Conservation (phyloP, 2,888 invertebrate genomes). For the Scrobipalpa costella region DNA sequence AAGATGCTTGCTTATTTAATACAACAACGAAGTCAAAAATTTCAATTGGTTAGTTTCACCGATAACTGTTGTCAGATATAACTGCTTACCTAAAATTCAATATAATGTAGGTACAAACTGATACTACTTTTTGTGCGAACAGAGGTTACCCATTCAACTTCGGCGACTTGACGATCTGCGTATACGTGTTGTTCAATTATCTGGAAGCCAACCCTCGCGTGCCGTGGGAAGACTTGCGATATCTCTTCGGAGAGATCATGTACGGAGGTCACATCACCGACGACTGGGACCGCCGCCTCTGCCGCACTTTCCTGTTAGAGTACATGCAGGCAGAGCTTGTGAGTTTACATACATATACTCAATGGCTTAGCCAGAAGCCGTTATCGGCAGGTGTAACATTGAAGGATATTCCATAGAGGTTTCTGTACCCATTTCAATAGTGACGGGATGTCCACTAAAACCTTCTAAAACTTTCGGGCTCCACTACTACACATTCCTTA, state of each 20-base stretch:
- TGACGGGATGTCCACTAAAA: too few relatives aligned
- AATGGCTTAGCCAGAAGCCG: too few relatives aligned
- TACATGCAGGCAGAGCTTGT: constrained; percentile 93
- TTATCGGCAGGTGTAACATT: too few relatives aligned
- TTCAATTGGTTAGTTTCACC: too few relatives aligned
- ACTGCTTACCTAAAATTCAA: background rate
- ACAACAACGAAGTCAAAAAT: too few relatives aligned
- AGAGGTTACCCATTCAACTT: constrained; percentile 86
- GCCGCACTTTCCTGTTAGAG: constrained; percentile 91
- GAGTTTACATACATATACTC: constrained; percentile 34
- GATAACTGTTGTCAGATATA: too few relatives aligned
- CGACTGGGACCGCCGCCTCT: constrained; percentile 96
- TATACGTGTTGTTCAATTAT: constrained; percentile 94
- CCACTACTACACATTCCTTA: too few relatives aligned
- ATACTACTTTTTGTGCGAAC: background rate
- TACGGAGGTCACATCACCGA: constrained; percentile 98
- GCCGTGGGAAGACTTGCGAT: constrained; percentile 97
- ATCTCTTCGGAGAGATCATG: constrained; percentile 98
- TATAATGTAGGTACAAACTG: background rate
- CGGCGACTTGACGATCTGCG: constrained; percentile 95
- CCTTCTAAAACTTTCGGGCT: too few relatives aligned
- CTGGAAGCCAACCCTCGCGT: constrained; percentile 92
- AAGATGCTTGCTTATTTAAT: too few relatives aligned
- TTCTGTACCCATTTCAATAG: too few relatives aligned
- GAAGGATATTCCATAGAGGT: too few relatives aligned